Evolutionary conservation across 2,888 invertebrate species (phyloP).

Genomic region (Tuta absoluta): DNA sequence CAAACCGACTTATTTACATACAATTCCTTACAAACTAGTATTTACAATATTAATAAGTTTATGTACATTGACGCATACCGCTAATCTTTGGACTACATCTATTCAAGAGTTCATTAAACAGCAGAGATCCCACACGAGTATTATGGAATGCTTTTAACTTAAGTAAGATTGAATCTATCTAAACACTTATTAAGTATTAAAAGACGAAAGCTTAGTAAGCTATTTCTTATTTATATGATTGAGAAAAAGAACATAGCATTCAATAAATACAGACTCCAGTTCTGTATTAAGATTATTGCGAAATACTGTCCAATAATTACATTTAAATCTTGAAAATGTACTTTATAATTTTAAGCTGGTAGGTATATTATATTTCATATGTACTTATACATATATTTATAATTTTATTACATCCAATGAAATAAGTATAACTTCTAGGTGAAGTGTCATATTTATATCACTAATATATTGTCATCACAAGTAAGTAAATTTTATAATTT

Average conservation of each 20-base stretch:
- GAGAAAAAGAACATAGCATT: conserved; percentile 33
- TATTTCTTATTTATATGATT: conserved; percentile 46
- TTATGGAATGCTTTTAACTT: conserved; percentile 78
- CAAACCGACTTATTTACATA: conserved; percentile 69
- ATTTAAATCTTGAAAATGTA: neutral
- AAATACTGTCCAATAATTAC: conserved; percentile 26
- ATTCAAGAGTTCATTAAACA: conserved; percentile 71
- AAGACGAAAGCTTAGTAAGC: conserved; percentile 59
- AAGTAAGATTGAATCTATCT: conserved; percentile 75
- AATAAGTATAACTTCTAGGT: conserved; percentile 25
- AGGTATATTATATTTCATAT: conserved; percentile 30
- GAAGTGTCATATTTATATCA: conserved; percentile 40
- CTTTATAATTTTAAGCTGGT: conserved; percentile 1
- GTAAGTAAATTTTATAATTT: conserved; percentile 29
- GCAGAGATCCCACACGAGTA: conserved; percentile 78
- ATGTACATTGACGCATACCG: conserved; percentile 56
- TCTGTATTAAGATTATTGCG: neutral
- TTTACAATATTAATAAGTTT: conserved; percentile 46
- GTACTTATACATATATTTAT: no score
- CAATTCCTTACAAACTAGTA: conserved; percentile 52
- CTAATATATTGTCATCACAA: conserved; percentile 65
- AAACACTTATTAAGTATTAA: conserved; percentile 55
- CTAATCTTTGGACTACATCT: conserved; percentile 68
- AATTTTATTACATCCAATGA: conserved; percentile 34
- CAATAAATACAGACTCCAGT: conserved; percentile 43